Evolutionary conservation across 2,797 vertebrate genomes (phyloP).

Genomic region (Paratrypauchen microcephalus): DNA sequence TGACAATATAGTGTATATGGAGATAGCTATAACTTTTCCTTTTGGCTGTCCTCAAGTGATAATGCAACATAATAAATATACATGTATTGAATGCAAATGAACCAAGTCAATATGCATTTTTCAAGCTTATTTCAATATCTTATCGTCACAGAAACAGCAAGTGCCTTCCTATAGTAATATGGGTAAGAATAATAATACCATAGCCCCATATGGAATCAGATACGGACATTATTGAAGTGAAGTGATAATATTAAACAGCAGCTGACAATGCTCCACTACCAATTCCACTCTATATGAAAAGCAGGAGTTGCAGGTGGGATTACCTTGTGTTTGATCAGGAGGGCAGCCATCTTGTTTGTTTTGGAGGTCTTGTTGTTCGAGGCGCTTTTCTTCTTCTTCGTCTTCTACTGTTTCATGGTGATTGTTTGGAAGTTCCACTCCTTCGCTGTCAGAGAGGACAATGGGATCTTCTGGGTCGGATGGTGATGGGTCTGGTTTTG

Average conservation of each 20-base stretch:
- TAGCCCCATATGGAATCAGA: constrained; percentile 64
- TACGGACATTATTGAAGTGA: constrained; percentile 64
- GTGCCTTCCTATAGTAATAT: constrained; percentile 52
- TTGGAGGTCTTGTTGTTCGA: constrained; percentile 29
- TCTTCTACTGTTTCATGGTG: constrained; percentile 36
- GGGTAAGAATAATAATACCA: constrained; percentile 58
- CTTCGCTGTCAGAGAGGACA: constrained; percentile 39
- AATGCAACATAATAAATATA: too few relatives aligned
- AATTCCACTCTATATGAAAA: constrained; percentile 75
- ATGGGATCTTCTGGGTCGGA: neutral
- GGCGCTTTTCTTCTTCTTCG: constrained; percentile 22
- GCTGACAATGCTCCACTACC: constrained; percentile 61
- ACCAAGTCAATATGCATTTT: too few relatives aligned
- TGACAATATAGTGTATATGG: too few relatives aligned
- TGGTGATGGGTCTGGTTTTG: constrained; percentile 25
- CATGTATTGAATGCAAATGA: too few relatives aligned
- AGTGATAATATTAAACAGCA: constrained; percentile 69
- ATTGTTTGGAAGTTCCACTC: constrained; percentile 27
- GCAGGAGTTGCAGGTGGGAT: constrained; percentile 66
- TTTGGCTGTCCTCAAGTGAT: neutral
- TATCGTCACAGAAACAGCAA: constrained; percentile 40
- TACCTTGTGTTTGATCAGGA: constrained; percentile 65
- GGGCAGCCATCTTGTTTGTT: constrained; percentile 64
- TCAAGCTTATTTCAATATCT: constrained; percentile 39
- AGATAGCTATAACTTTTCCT: too few relatives aligned